phyloP scores from a whole-genome alignment of 2,113 vertebrate genomes.

The Rissa tridactyla region DNA sequence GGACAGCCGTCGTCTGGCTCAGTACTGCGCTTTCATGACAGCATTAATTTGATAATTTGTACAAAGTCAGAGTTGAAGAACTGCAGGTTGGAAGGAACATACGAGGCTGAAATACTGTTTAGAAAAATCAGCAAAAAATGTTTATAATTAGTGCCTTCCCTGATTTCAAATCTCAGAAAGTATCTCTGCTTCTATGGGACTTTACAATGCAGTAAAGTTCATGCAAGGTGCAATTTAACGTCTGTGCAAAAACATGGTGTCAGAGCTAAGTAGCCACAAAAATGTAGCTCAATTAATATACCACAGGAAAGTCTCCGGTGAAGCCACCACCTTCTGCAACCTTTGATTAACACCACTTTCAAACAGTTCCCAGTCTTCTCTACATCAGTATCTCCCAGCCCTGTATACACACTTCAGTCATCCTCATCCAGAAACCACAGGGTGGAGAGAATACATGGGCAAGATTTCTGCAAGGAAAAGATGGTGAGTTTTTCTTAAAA shows the following conservation, averaged over 20 bases:
- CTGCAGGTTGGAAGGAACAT: not conserved
- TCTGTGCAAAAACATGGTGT: not conserved
- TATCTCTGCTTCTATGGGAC: not conserved
- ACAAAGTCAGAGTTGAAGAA: not conserved
- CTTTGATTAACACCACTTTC: not conserved
- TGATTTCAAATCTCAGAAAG: not conserved
- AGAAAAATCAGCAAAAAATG: not conserved
- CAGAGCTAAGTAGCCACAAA: not conserved
- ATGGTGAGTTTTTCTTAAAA: not conserved
- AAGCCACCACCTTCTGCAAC: not conserved
- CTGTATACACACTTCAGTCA: rapidly evolving
- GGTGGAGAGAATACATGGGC: rapidly evolving
- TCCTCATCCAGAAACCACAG: not conserved
- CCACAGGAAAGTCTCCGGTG: not conserved
- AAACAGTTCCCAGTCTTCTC: not conserved
- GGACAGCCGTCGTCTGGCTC: not conserved
- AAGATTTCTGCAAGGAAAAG: not conserved
- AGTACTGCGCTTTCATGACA: rapidly evolving
- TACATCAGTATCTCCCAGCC: not conserved
- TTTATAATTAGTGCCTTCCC: not conserved
- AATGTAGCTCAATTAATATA: not conserved
- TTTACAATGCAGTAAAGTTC: not conserved
- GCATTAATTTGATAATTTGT: not conserved
- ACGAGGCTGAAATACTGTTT: not conserved
- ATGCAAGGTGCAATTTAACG: not conserved